phyloP scores from a whole-genome alignment of 2,888 invertebrate species.

The Eurytoma adleriae region DNA sequence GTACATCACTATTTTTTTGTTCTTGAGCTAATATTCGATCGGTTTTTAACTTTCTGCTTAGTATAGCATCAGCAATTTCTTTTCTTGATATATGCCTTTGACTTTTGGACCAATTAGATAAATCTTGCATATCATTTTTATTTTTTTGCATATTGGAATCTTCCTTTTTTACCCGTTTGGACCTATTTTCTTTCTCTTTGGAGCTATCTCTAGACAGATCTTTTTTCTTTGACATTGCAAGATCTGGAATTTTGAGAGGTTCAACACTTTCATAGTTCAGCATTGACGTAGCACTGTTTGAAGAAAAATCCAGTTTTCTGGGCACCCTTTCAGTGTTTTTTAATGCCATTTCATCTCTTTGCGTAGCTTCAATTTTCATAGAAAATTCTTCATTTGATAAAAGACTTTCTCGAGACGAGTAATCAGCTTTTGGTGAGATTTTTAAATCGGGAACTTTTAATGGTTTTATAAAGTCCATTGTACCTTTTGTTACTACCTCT shows the following conservation, averaged over 20 bases:
- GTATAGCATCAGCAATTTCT: slow-evolving; percentile 64
- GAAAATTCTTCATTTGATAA: slow-evolving; percentile 64
- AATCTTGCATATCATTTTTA: slow-evolving; percentile 63
- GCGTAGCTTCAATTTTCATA: slow-evolving; percentile 63
- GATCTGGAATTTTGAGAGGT: slow-evolving; percentile 69
- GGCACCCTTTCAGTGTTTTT: slow-evolving; percentile 68
- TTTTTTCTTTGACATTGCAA: slow-evolving; percentile 70
- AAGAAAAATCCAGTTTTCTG: slow-evolving; percentile 71
- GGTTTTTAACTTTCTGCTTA: slow-evolving; percentile 63
- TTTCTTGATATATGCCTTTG: slow-evolving; percentile 67
- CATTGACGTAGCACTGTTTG: slow-evolving; percentile 67
- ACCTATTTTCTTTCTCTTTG: slow-evolving; percentile 72
- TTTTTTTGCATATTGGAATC: slow-evolving; percentile 62
- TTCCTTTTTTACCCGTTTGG: slow-evolving; percentile 71
- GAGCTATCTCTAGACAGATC: slow-evolving; percentile 69
- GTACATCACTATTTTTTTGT: slow-evolving; percentile 64
- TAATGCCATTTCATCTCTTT: slow-evolving; percentile 63
- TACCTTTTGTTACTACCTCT: slow-evolving; percentile 46
- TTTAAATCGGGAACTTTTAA: slow-evolving; percentile 73
- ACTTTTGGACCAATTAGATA: slow-evolving; percentile 64
- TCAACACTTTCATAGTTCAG: slow-evolving; percentile 70
- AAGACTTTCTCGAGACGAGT: slow-evolving; percentile 66
- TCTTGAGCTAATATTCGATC: slow-evolving; percentile 62
- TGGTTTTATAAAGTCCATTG: slow-evolving; percentile 72
- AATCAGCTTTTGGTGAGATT: slow-evolving; percentile 72